Base-by-base conservation (phyloP, 2,888 invertebrate species). In the Steinernema carpocapsae region DNA sequence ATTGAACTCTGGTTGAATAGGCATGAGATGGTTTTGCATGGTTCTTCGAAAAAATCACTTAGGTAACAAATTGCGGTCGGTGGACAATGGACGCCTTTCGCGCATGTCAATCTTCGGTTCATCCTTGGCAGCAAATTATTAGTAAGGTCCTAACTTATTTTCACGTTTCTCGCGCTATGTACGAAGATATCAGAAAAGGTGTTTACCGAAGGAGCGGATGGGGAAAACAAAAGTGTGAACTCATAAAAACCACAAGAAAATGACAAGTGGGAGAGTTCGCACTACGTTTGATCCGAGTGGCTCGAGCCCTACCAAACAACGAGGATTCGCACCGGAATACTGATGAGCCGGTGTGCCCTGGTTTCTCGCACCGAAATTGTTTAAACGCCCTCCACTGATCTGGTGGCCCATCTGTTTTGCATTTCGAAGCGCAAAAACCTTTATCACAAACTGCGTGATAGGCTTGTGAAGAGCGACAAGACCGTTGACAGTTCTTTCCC, bases 41-140 rank as follows among this genome's bases (percentile, higher is more conserved):
- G 43, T 43, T 43, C 7, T 43, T 43, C 43, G 14, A 17, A 14
- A 48, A 4, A 48, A 48, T 48, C n/a, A 7, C 3, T 64, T 29
- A 17, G 17, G 64, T 17, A 64, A 64, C 26, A 32, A n/a, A 64
- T 64, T 64, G 64, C 64, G 64, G 64, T 48, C 37, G 64, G 64
- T 29, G 29, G 24, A 29, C 64, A 37, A 48, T 32, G 1, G 32
- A 17, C 37, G n/a, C 6, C 17, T 4, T 4, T 6, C 17, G 32
- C 64, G 17, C 64, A 32, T 32, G 32, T 64, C 64, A 64, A 64
- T 64, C 64, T 64, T 64, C 37, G 19, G 2, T 17, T 14, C 29
- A 32, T 32, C 64, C 64, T 32, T 64, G 29, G 14, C 48, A 14
- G 48, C 48, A 48, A 48, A 48, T 48, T 48, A 48, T 48, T 14